Percentiles rank a stretch among this genome's conserved stretches.
phyloP scores from a whole-genome alignment of 2,797 vertebrate genomes.

The Florisuga fusca region DNA sequence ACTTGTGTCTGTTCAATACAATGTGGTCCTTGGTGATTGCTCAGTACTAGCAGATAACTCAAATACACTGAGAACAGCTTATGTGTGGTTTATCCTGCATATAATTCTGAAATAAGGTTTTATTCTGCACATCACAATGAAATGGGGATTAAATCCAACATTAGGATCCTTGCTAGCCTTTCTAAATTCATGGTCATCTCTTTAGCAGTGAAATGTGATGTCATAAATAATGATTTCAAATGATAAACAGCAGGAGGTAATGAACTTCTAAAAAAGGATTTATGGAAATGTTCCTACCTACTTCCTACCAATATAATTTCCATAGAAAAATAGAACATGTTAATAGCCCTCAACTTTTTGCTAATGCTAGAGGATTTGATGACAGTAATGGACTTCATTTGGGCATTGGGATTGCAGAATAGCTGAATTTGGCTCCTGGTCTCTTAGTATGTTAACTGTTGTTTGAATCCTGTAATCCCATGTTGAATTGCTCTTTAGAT shows the following conservation, averaged over 20 bases:
- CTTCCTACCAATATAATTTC: neutral
- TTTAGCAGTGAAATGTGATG: constrained; percentile 45
- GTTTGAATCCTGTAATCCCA: constrained; percentile 73
- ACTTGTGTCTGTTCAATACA: neutral
- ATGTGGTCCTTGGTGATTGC: neutral
- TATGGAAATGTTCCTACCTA: neutral
- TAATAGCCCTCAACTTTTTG: neutral
- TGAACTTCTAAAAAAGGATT: constrained; percentile 48
- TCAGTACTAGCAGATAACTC: neutral
- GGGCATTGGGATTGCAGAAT: neutral
- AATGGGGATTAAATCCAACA: neutral
- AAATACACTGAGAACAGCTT: neutral
- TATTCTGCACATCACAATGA: neutral
- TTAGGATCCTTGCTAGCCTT: neutral
- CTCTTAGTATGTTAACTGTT: constrained; percentile 61
- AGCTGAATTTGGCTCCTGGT: constrained; percentile 12
- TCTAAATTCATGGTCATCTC: neutral
- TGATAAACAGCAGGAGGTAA: constrained; percentile 59
- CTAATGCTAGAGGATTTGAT: neutral
- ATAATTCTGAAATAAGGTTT: neutral
- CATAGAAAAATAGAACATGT: neutral
- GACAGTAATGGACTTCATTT: neutral
- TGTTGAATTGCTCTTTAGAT: constrained; percentile 79
- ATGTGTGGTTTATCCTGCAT: neutral
- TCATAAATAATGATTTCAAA: constrained; percentile 62